Base-by-base conservation (phyloP, 2,797 vertebrate species). In the Poecilia velifera region DNA sequence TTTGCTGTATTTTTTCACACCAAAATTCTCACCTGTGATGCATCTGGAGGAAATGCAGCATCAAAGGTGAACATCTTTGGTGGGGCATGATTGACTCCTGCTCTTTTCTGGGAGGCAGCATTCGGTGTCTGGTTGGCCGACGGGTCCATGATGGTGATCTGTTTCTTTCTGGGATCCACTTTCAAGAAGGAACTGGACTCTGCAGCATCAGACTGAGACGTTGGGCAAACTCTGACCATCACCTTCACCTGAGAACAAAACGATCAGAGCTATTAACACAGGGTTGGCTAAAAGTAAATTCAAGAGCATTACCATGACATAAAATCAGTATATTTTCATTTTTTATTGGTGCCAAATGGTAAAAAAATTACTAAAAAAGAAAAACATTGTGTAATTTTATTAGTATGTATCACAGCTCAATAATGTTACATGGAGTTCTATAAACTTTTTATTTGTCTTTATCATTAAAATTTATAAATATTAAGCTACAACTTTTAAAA, bases 31-130 rank as follows among this genome's bases (percentile, higher is more conserved):
- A 99, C 98, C 97, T 99, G 98, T 73, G 98, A 99, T 20, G 98
- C 96, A 82, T 99, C 98, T 31, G 98, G 97, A 34, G 98, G 97
- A 77, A 99, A 99, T 4, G 98, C 97, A 0, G 97, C 97, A 71
- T 99, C 98, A 10, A 99, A 99, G 72, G 97, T 97, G 79, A 99
- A 99, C 96, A 99, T 99, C 95, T 99, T 99, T 2, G 98, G 98
- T 53, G 97, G 98, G 55, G 97, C 97, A 87, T 98, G 98, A 91
- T 93, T 97, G 90, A 92, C 85, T 74, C 81, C 91, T 4, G 93
- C 94, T 31, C 95, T 95, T 91, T 98, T 99, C 89, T 96, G 97
- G 72, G 96, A 95, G 77, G 94, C 74, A 68, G 95, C 93, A 53
- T 96, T 96, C 45, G 94, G 94, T 9, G 95, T 95, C 77, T 93